Percentiles rank a stretch among this genome's conserved stretches.
Evolutionary conservation across 2,888 invertebrate species (phyloP).

Genomic region (Dascillus cervinus): DNA sequence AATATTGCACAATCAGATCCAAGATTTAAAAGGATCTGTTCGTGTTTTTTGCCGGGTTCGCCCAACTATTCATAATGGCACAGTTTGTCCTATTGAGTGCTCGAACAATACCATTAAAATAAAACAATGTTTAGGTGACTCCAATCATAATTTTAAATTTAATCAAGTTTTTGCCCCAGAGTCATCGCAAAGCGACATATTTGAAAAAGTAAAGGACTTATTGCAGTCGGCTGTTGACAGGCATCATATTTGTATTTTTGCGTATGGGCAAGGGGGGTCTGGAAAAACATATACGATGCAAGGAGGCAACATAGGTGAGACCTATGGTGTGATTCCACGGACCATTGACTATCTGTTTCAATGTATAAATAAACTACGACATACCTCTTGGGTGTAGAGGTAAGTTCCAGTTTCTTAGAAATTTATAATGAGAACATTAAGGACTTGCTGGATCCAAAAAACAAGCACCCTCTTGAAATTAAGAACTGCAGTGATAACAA

Average conservation of each 20-base stretch:
- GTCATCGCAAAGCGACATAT: conserved; percentile 67
- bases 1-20: conserved; percentile 59
- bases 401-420: conserved; percentile 58
- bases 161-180: conserved; percentile 76
- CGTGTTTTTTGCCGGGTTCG: conserved; percentile 73
- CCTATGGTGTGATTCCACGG: conserved; percentile 73
- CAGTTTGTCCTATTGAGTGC: conserved; percentile 50
- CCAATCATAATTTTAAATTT: conserved; percentile 62
- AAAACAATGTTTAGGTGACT: conserved; percentile 29
- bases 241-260: conserved; percentile 86
- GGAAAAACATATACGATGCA: conserved; percentile 91
- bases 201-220: conserved; percentile 75
- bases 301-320: conserved; percentile 42
- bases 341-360: conserved; percentile 75
- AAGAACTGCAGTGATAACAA: conserved; percentile 49
- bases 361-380: conserved; percentile 58
- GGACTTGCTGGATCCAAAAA: conserved; percentile 45
- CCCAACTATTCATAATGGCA: conserved; percentile 54
- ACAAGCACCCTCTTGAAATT: conserved; percentile 44
- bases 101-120: conserved; percentile 54
- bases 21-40: conserved; percentile 73
- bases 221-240: conserved; percentile 84
- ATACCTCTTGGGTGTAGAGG: conserved; percentile 67
- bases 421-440: conserved; percentile 63
- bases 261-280: conserved; percentile 86